Percentiles rank a stretch among this genome's conserved stretches.
Evolutionary conservation across 2,888 invertebrate genomes (phyloP).

Genomic region (Quadroppia sp.): DNA sequence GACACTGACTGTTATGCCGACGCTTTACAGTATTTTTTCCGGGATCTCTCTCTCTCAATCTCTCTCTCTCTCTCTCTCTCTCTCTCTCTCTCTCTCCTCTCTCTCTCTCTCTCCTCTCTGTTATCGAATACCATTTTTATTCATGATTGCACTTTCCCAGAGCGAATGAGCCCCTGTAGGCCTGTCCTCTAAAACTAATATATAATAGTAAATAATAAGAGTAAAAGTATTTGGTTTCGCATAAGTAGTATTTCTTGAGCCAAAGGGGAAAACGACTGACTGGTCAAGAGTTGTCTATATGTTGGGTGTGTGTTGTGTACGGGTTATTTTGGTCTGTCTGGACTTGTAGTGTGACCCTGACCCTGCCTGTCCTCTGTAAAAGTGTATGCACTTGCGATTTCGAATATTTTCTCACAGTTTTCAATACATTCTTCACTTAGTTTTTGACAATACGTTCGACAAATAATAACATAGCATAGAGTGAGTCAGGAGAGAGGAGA

Average conservation of each 20-base stretch:
- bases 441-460: neutral
- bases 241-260: neutral
- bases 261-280: neutral
- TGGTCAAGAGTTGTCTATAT: neutral
- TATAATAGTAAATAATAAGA: conserved; percentile 10
- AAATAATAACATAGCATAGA: neutral
- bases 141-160: neutral
- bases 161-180: neutral
- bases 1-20: neutral
- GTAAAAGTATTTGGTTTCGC: conserved; percentile 2
- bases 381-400: conserved; percentile 1
- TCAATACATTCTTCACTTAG: neutral
- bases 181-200: neutral
- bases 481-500: neutral
- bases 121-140: neutral
- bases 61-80: conserved; percentile 33
- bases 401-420: neutral
- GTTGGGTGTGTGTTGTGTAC: neutral
- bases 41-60: conserved; percentile 6
- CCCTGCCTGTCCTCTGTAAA: neutral
- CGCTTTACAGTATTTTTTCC: neutral
- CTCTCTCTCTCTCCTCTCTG: neutral
- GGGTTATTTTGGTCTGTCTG: conserved; percentile 31
- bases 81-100: neutral
- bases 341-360: conserved; percentile 5